Evolutionary conservation across 2,797 vertebrate genomes (phyloP).

Genomic region (Amblyopsis hoosieri): DNA sequence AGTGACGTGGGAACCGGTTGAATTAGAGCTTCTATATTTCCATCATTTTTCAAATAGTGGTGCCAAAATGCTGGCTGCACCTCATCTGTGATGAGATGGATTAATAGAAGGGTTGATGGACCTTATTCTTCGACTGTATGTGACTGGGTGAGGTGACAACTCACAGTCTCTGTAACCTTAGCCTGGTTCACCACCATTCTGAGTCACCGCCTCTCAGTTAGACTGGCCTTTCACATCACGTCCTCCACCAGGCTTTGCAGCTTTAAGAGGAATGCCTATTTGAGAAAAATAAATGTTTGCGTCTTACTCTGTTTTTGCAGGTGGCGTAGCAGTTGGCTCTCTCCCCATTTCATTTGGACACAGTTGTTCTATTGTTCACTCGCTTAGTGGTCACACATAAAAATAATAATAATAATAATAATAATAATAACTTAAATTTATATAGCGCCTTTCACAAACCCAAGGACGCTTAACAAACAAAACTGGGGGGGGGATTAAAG

Average conservation of each 20-base stretch:
- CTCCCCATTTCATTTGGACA: too few species aligned
- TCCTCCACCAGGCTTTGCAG: neutral
- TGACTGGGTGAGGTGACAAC: neutral
- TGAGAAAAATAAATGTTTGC: too few species aligned
- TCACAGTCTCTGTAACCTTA: conserved; percentile 5
- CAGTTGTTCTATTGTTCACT: too few species aligned
- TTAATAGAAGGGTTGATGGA: neutral
- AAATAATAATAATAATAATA: too few species aligned
- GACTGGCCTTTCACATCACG: neutral
- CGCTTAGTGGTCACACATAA: too few species aligned
- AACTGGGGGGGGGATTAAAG: too few species aligned
- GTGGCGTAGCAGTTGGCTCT: too few species aligned
- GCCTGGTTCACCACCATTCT: conserved; percentile 2
- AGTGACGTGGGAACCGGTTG: conserved; percentile 3
- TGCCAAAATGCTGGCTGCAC: conserved; percentile 4
- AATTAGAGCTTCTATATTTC: conserved; percentile 1
- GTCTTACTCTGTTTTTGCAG: too few species aligned
- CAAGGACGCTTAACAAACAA: too few species aligned
- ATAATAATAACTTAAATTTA: too few species aligned
- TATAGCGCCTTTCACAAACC: too few species aligned
- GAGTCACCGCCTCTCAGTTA: conserved; percentile 7
- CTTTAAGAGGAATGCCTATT: neutral
- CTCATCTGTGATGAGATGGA: too few species aligned
- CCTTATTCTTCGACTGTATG: conserved; percentile 5
- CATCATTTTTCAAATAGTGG: conserved; percentile 13